A percentile compares a stretch with the other conserved stretches of the same genome.
Evolutionary conservation across 2,888 invertebrate species (phyloP).

Genomic region (Erebia ligea): DNA sequence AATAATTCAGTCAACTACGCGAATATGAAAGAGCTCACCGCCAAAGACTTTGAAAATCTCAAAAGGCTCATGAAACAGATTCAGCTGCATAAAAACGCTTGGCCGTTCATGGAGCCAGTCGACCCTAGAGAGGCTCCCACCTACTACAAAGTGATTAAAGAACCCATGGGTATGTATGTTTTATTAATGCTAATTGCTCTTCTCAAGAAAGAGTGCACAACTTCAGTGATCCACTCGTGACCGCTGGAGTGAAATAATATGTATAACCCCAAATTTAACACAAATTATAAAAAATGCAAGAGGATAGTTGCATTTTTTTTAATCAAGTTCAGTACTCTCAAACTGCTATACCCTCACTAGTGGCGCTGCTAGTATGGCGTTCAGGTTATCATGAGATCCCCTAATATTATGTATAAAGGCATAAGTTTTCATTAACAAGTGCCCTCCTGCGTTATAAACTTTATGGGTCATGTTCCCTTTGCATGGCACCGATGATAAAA

Average conservation of each 20-base stretch:
- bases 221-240: too few relatives aligned
- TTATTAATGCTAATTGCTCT: not conserved
- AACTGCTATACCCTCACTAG: too few relatives aligned
- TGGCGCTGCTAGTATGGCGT: too few relatives aligned
- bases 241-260: too few relatives aligned
- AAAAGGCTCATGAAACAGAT: constrained; percentile 94
- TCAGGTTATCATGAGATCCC: too few relatives aligned
- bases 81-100: constrained; percentile 96
- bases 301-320: too few relatives aligned
- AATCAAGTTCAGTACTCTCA: too few relatives aligned
- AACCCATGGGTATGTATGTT: constrained; percentile 93
- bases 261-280: too few relatives aligned
- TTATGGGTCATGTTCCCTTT: not conserved
- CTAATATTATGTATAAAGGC: too few relatives aligned
- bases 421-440: not conserved
- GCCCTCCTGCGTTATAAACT: not conserved
- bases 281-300: too few relatives aligned
- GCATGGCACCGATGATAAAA: too few relatives aligned
- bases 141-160: constrained; percentile 97
- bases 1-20: constrained; percentile 94
- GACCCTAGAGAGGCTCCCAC: constrained; percentile 98
- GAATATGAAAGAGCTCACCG: constrained; percentile 92
- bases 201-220: too few relatives aligned
- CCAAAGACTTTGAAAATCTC: constrained; percentile 91
- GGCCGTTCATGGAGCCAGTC: constrained; percentile 99